Percentiles rank a stretch among this genome's conserved stretches.
These are phyloP conservation scores for Tapirus indicus DNA, from an alignment of 2,797 vertebrate genomes.

Conservation along the genomic window DNA sequence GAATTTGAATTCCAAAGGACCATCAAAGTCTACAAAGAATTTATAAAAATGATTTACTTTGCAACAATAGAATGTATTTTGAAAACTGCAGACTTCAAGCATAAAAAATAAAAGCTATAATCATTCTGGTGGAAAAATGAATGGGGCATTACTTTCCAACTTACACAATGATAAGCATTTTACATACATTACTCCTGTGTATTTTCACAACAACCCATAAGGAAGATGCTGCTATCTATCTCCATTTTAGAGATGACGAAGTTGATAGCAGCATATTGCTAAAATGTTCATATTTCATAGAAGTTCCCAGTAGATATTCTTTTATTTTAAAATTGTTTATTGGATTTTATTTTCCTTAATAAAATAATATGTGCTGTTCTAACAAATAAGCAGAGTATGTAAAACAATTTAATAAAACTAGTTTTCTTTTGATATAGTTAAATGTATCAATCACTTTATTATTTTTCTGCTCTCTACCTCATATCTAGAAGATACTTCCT, in stretches of 20 bases:
- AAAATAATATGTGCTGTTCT: neutral
- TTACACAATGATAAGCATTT: neutral
- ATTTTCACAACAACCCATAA: neutral
- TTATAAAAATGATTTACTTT: slow-evolving; percentile 10
- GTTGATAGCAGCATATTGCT: neutral
- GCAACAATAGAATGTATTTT: neutral
- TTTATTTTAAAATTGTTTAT: slow-evolving; percentile 15
- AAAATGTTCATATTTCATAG: neutral
- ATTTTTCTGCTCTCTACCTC: slow-evolving; percentile 22
- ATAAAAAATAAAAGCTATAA: neutral
- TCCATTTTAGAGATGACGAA: neutral
- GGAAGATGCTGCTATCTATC: neutral
- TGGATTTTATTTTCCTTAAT: slow-evolving; percentile 8
- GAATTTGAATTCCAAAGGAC: neutral
- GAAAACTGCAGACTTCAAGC: neutral
- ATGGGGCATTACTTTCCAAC: neutral
- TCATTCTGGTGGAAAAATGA: neutral
- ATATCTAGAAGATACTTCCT: neutral
- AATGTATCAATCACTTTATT: neutral
- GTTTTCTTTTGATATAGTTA: neutral
- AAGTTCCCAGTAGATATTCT: neutral
- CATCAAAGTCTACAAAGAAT: neutral
- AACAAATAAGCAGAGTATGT: neutral
- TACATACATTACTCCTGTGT: neutral
- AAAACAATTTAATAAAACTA: neutral